Conservation (phyloP, 1,140 invertebrate genomes). For the Leguminivora glycinivorella region DNA sequence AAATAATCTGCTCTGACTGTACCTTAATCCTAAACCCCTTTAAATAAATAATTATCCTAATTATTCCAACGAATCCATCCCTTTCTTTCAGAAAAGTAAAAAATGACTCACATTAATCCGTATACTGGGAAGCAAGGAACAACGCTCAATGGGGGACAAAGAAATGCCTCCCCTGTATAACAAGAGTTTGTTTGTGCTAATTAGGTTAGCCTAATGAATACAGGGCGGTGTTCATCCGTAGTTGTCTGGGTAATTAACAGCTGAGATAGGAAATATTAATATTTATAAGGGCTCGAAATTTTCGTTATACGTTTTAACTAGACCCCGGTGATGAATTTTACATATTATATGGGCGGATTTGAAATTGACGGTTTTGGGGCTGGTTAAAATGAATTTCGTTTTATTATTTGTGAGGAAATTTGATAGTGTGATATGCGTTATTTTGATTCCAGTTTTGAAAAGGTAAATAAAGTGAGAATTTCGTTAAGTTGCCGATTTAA, state of each 20-base stretch:
- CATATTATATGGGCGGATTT: slow-evolving; percentile 38
- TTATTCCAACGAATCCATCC: neutral
- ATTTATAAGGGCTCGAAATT: slow-evolving; percentile 69
- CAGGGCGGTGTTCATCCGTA: slow-evolving; percentile 68
- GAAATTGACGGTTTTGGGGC: neutral
- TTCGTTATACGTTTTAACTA: slow-evolving; percentile 64
- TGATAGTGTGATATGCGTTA: too few species aligned
- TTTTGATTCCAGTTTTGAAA: too few species aligned
- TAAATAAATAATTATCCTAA: too few species aligned
- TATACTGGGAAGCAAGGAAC: slow-evolving; percentile 15
- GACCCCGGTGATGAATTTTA: slow-evolving; percentile 64
- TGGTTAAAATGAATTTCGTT: neutral
- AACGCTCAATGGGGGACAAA: slow-evolving; percentile 54
- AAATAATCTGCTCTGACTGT: too few species aligned
- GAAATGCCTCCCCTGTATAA: slow-evolving; percentile 50
- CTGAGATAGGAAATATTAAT: slow-evolving; percentile 77
- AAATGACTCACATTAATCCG: slow-evolving; percentile 13
- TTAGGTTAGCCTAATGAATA: slow-evolving; percentile 73
- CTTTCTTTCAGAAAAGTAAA: slow-evolving; percentile 3
- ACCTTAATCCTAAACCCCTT: too few species aligned
- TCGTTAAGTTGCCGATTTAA: too few species aligned
- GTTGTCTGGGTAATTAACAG: slow-evolving; percentile 75
- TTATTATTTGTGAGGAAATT: too few species aligned
- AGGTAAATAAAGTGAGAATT: too few species aligned
- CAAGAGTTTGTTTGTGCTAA: slow-evolving; percentile 65